Evolutionary conservation across 2,113 vertebrate genomes (phyloP).

Genomic region (Siphamia tubifer): DNA sequence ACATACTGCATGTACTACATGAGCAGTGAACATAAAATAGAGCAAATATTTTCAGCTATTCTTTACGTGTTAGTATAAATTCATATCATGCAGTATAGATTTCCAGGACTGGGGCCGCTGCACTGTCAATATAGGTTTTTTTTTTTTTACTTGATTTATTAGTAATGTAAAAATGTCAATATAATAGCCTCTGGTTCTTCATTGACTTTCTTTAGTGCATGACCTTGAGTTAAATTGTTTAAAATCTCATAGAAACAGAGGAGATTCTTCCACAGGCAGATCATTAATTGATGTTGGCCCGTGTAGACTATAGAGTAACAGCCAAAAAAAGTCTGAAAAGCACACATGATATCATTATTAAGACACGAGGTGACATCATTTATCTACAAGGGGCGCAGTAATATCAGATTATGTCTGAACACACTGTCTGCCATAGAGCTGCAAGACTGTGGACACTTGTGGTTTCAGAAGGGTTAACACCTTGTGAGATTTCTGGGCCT

Average conservation of each 20-base stretch:
- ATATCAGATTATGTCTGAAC: background rate
- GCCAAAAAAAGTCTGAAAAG: constrained; percentile 21
- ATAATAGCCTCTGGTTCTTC: background rate
- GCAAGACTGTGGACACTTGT: background rate
- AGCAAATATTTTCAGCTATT: no score
- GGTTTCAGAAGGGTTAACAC: constrained; percentile 38
- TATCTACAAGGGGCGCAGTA: background rate
- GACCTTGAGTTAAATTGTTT: background rate
- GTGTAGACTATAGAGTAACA: constrained; percentile 1
- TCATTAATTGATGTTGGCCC: constrained; percentile 9
- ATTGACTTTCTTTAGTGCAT: background rate
- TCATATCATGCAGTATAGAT: background rate
- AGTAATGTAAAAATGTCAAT: constrained; percentile 9
- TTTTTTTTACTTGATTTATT: background rate
- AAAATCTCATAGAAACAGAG: background rate
- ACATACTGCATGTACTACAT: no score
- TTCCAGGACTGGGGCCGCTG: background rate
- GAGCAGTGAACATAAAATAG: no score
- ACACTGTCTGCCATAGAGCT: background rate
- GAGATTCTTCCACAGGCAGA: background rate
- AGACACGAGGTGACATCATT: constrained; percentile 52
- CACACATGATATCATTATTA: constrained; percentile 57
- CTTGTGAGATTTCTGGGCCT: constrained; percentile 30
- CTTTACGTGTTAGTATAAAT: no score
- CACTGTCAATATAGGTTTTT: background rate